Conservation (phyloP, 2,797 vertebrate species). For the Urosaurus nigricauda region DNA sequence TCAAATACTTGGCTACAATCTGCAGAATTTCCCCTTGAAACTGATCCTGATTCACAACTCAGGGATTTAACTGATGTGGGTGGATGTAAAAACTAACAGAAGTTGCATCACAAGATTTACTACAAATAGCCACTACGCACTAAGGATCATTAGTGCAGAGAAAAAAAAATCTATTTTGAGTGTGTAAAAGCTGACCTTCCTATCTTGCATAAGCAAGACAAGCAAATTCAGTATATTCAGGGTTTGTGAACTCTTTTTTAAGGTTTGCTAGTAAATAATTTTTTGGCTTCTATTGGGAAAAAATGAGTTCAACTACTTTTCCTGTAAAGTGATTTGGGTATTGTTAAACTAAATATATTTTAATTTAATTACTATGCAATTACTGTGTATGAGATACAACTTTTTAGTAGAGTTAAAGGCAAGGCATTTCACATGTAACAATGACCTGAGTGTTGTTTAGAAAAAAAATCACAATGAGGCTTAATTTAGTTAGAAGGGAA, state of each 20-base stretch:
- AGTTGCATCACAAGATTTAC: neutral
- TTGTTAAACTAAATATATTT: constrained; percentile 80
- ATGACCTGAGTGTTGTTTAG: constrained; percentile 78
- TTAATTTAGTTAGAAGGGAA: constrained; percentile 77
- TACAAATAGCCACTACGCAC: neutral
- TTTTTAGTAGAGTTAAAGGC: constrained; percentile 76
- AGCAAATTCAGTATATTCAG: constrained; percentile 5
- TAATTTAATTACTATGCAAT: constrained; percentile 75
- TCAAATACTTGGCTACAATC: constrained; percentile 62
- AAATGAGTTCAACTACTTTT: constrained; percentile 72
- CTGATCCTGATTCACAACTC: neutral
- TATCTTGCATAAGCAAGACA: neutral
- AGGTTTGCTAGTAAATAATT: constrained; percentile 69
- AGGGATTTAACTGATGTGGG: constrained; percentile 26
- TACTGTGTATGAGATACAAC: constrained; percentile 72
- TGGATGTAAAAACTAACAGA: constrained; percentile 26
- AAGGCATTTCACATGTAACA: constrained; percentile 75
- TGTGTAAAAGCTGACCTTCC: neutral
- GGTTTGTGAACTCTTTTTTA: constrained; percentile 57
- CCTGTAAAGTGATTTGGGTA: constrained; percentile 74
- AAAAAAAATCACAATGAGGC: constrained; percentile 80
- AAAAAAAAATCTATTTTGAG: neutral
- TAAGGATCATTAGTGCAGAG: constrained; percentile 10
- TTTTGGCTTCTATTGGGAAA: constrained; percentile 35
- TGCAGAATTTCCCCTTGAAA: constrained; percentile 56